A percentile compares a stretch with the other conserved stretches of the same genome.
Conservation (phyloP, 2,113 vertebrate genomes). For the Miniopterus natalensis region DNA sequence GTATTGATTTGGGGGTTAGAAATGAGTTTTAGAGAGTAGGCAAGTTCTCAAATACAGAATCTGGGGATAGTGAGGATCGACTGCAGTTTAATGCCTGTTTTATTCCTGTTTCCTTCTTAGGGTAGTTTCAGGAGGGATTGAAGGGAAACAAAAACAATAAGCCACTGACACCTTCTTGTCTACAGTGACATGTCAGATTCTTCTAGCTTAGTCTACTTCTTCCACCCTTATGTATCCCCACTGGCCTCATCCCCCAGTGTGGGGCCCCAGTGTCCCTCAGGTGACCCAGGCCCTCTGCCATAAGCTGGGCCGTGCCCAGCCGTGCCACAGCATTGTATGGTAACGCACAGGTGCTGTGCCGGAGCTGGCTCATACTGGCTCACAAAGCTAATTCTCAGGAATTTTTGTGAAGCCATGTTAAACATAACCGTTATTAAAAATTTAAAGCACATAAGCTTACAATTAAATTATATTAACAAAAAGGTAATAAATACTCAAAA, state of each 20-base stretch:
- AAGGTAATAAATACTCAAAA: conserved; percentile 34
- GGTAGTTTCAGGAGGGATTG: background rate
- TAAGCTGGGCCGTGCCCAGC: background rate
- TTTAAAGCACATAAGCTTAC: background rate
- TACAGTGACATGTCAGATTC: background rate
- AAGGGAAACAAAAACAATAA: background rate
- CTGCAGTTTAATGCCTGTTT: background rate
- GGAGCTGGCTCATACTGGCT: background rate
- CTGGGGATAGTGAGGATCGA: background rate
- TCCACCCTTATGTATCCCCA: background rate
- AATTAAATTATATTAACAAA: background rate
- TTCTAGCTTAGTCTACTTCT: background rate
- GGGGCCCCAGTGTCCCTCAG: background rate
- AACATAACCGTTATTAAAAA: background rate
- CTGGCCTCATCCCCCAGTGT: background rate
- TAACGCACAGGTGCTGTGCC: background rate
- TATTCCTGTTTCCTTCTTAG: background rate
- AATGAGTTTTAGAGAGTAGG: background rate
- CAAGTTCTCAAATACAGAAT: background rate
- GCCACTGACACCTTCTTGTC: background rate
- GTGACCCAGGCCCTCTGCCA: background rate
- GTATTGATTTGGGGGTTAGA: background rate
- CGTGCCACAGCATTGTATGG: background rate
- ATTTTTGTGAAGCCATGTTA: background rate
- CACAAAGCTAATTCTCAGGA: conserved; percentile 9